Percentiles rank a stretch among this genome's conserved stretches.
Conservation (phyloP, 2,797 vertebrate genomes). For the Ambastaia sidthimunki region DNA sequence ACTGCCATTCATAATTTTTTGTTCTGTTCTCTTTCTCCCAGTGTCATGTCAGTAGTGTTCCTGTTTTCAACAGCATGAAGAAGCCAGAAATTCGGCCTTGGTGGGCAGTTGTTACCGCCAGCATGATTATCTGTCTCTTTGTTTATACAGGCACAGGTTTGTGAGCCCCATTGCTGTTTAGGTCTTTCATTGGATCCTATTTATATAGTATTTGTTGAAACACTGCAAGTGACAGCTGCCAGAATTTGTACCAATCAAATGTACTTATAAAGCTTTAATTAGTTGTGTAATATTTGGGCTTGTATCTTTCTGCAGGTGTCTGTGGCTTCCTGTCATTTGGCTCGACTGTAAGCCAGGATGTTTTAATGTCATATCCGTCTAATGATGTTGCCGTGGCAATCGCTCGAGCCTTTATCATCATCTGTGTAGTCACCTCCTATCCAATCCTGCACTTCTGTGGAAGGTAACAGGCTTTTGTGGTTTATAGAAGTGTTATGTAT, state of each 20-base stretch:
- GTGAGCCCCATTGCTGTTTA: constrained; percentile 27
- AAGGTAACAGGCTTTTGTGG: constrained; percentile 76
- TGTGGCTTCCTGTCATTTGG: constrained; percentile 96
- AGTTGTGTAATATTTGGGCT: not conserved
- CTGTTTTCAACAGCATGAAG: constrained; percentile 96
- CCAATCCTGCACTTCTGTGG: constrained; percentile 98
- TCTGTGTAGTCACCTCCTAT: constrained; percentile 95
- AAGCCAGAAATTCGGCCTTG: constrained; percentile 86
- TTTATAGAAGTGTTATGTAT: constrained; percentile 12
- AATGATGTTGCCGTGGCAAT: constrained; percentile 90
- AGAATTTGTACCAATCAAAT: not conserved
- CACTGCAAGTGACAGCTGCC: not conserved
- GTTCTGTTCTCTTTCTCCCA: constrained; percentile 57
- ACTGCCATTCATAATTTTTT: not conserved
- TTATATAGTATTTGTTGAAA: not conserved
- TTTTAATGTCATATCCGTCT: constrained; percentile 94
- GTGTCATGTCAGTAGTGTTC: constrained; percentile 97
- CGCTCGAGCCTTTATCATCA: constrained; percentile 91
- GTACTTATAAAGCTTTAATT: not conserved
- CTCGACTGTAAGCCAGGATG: constrained; percentile 86
- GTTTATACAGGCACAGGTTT: constrained; percentile 96
- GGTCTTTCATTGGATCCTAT: not conserved
- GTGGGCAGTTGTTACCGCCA: constrained; percentile 88
- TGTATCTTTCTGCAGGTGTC: constrained; percentile 77
- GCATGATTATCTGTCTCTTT: constrained; percentile 93